These are phyloP conservation scores for rat (Rattus norvegicus) DNA, from an alignment of 2,113 vertebrate species.

Conservation along the genomic window DNA sequence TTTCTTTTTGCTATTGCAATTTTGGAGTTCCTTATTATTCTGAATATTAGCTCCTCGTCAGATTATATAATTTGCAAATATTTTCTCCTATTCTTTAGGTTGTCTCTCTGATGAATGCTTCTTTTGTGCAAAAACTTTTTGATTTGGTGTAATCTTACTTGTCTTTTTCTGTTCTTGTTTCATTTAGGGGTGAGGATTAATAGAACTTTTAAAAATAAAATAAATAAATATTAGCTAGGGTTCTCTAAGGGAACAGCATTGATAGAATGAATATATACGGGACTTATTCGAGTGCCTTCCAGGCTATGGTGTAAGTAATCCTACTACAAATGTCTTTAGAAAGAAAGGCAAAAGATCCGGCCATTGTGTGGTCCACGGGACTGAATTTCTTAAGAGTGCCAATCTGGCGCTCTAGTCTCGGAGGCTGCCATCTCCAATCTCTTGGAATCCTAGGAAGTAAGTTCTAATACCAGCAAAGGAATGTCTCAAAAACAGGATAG, in stretches of 20 bases:
- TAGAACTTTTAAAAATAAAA: not conserved
- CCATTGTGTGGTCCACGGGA: not conserved
- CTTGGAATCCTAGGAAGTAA: not conserved
- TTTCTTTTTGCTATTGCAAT: not conserved
- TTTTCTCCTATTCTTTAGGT: not conserved
- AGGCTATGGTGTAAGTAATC: not conserved
- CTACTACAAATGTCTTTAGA: not conserved
- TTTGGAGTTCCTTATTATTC: not conserved
- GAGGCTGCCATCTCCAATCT: not conserved
- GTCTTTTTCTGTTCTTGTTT: not conserved
- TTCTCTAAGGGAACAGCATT: not conserved
- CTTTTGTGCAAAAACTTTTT: not conserved
- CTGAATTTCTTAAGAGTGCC: not conserved
- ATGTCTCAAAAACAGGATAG: not conserved
- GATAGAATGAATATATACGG: not conserved
- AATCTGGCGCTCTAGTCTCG: not conserved
- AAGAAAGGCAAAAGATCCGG: not conserved
- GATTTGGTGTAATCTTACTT: conserved; percentile 16
- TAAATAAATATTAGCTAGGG: not conserved
- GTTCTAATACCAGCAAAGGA: not conserved
- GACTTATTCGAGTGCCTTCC: not conserved
- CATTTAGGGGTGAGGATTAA: not conserved
- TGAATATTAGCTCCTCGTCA: not conserved
- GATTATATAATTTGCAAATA: not conserved
- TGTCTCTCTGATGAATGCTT: not conserved